These are phyloP conservation scores for Mercenaria mercenaria DNA, from an alignment of 1,140 invertebrate genomes.

Conservation along the genomic window DNA sequence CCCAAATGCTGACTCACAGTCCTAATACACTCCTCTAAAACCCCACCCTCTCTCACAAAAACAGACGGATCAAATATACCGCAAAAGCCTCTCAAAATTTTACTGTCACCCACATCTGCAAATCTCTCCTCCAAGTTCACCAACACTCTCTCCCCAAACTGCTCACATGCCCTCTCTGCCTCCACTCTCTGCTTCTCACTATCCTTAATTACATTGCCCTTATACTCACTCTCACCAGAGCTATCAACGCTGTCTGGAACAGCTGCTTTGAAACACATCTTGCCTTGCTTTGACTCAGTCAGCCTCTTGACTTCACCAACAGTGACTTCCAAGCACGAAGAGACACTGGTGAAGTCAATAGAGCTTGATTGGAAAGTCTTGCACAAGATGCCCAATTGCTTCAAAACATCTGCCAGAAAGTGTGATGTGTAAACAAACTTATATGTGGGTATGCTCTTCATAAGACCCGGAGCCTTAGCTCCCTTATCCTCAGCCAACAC, in stretches of 20 bases:
- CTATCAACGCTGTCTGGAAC: background rate
- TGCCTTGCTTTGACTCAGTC: conserved; percentile 6
- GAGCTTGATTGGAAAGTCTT: conserved; percentile 6
- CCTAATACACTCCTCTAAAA: background rate
- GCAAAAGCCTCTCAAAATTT: background rate
- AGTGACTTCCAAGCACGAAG: background rate
- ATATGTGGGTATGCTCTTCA: background rate
- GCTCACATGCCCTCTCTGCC: background rate
- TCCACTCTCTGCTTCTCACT: background rate
- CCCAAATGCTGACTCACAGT: background rate
- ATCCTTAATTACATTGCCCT: conserved; percentile 6
- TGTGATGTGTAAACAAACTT: conserved; percentile 29
- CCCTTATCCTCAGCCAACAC: background rate
- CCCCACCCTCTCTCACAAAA: background rate
- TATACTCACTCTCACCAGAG: background rate
- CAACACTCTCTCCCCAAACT: background rate
- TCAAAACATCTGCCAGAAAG: conserved; percentile 34
- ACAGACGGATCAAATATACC: background rate
- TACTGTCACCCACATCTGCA: background rate
- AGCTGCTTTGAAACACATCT: background rate
- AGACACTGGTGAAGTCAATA: conserved; percentile 3
- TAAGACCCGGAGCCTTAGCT: background rate
- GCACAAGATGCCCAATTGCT: conserved; percentile 11
- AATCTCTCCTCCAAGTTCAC: background rate
- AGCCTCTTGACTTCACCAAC: background rate